Base-by-base conservation (phyloP, 2,797 vertebrate species). In the Pogonophryne albipinna region DNA sequence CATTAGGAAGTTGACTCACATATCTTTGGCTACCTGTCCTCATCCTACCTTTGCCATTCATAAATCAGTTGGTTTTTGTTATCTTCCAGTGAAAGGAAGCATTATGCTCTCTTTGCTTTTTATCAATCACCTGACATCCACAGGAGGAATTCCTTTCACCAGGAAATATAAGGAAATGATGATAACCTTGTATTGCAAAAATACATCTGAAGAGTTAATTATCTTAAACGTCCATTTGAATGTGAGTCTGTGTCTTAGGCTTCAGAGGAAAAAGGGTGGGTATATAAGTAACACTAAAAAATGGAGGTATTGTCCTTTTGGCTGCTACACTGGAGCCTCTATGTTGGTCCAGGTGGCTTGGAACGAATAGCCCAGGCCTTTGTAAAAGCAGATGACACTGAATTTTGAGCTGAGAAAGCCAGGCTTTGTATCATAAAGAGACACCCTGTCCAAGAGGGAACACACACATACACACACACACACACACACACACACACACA, bases 311-410 rank as follows among this genome's bases (percentile, higher is more conserved):
- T 92, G 85, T 93, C 87, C 85, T 86, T 80, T 85, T 34, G 76
- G 79, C 79, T 55, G 79, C 87, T 71, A 94, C 91, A 93, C 89
- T 92, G 86, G 84, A 86, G 87, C 84, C 90, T 92, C 90, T 94
- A 89, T 94, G 88, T 87, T 76, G 79, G 80, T 87, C 92, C 93
- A 94, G 93, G 93, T 94, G 93, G 91, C 91, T 86, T 88, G 90
- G 91, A 92, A 85, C 75, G 86, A 90, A 91, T 76, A 92, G 87
- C 89, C 76, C 76, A 41, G 81, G 83, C 88, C 87, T 94, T 94
- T 94, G 89, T 92, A 88, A 89, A 90, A 90, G 92, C 92, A 92
- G 93, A 93, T 89, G 92, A 94, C 89, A 92, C 90, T 89, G 92
- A 90, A 81, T 92, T 91, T 92, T 91, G 89, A 88, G 88, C 88